Percentiles rank a stretch among this genome's conserved stretches.
These are phyloP conservation scores for Anastrepha ludens DNA, from an alignment of 1,140 invertebrate species.

Conservation along the genomic window DNA sequence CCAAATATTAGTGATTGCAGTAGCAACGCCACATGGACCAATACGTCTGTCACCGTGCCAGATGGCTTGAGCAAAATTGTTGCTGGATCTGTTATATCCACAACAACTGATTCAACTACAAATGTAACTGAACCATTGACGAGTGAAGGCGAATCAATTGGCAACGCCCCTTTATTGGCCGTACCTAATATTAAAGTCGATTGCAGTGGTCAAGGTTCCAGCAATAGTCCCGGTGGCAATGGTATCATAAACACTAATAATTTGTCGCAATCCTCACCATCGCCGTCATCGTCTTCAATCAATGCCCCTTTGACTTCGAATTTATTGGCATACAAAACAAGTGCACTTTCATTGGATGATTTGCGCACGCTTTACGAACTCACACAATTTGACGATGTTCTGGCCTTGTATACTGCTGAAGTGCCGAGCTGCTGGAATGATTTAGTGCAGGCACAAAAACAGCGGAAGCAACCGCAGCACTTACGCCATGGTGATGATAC, in stretches of 20 bases:
- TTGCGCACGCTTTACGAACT: slow-evolving; percentile 79
- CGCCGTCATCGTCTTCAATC: slow-evolving; percentile 56
- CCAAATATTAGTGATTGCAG: neutral
- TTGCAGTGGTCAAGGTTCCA: slow-evolving; percentile 13
- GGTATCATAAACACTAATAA: neutral
- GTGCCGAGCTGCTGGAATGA: slow-evolving; percentile 94
- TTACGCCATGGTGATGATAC: slow-evolving; percentile 85
- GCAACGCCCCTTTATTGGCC: slow-evolving; percentile 58
- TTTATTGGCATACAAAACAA: slow-evolving; percentile 77
- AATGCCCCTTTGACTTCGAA: slow-evolving; percentile 64
- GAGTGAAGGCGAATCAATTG: neutral
- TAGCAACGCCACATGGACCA: neutral
- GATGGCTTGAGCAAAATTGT: neutral
- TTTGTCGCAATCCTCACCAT: slow-evolving; percentile 52
- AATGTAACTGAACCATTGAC: neutral
- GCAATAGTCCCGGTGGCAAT: neutral
- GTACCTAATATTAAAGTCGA: slow-evolving; percentile 58
- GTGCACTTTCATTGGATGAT: slow-evolving; percentile 76
- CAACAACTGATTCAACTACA: neutral
- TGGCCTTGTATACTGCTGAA: slow-evolving; percentile 85
- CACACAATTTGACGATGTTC: slow-evolving; percentile 78
- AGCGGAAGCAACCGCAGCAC: slow-evolving; percentile 87
- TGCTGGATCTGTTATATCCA: neutral
- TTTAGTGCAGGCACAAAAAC: slow-evolving; percentile 91
- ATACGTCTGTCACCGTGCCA: neutral